These are phyloP conservation scores for Drosophila nikananu DNA, from an alignment of 1,140 invertebrate genomes.

Conservation along the genomic window DNA sequence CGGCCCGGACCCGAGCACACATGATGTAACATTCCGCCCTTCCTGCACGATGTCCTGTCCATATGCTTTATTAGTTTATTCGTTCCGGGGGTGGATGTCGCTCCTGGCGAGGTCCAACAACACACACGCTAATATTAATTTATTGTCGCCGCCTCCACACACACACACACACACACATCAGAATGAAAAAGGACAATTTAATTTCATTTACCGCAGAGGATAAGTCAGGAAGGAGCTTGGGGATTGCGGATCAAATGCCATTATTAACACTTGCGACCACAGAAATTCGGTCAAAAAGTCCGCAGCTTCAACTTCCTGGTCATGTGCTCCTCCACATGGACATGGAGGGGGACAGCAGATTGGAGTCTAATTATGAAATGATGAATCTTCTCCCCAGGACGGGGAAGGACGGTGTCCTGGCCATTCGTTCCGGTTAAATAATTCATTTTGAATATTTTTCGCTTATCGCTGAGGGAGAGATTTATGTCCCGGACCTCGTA, in stretches of 20 bases:
- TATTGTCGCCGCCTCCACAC: conserved; percentile 60
- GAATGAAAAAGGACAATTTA: conserved; percentile 82
- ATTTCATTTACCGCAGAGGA: conserved; percentile 71
- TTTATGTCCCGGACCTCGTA: conserved; percentile 68
- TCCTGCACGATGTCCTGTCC: conserved; percentile 49
- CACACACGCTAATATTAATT: conserved; percentile 78
- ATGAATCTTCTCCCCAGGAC: conserved; percentile 56
- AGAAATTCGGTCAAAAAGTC: conserved; percentile 73
- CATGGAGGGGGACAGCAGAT: conserved; percentile 16
- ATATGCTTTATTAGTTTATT: conserved; percentile 82
- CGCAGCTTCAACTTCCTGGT: conserved; percentile 16
- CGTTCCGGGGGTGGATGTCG: conserved; percentile 43
- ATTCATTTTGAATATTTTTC: conserved; percentile 80
- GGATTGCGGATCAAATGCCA: conserved; percentile 58
- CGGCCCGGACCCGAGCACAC: conserved; percentile 12
- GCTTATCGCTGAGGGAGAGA: conserved; percentile 78
- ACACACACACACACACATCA: conserved; percentile 42
- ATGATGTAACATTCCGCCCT: conserved; percentile 44
- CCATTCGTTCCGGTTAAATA: conserved; percentile 56
- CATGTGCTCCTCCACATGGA: conserved; percentile 37
- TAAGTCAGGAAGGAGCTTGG: conserved; percentile 19
- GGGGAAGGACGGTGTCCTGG: not conserved
- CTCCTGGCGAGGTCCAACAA: conserved; percentile 16
- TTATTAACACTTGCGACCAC: conserved; percentile 82
- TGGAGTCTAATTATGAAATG: conserved; percentile 76